phyloP scores from a whole-genome alignment of 1,140 invertebrate genomes.

The Meloidogyne chitwoodi region DNA sequence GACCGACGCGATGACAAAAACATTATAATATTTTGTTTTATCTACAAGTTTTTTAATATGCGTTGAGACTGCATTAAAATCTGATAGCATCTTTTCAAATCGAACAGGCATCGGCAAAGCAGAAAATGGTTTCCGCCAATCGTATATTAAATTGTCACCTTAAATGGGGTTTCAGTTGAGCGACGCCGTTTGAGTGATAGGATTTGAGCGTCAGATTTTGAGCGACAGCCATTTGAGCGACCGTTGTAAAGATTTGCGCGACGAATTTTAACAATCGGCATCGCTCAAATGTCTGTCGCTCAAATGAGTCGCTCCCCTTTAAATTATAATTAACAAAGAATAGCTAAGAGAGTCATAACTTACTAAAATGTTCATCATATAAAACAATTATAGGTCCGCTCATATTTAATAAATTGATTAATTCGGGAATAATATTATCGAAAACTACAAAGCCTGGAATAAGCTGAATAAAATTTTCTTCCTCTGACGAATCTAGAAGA shows the following conservation, averaged over 20 bases:
- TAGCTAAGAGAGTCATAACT: no score
- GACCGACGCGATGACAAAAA: constrained; percentile 37
- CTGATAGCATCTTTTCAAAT: constrained; percentile 21
- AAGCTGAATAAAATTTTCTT: constrained; percentile 36
- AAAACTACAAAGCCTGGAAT: constrained; percentile 40
- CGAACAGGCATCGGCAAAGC: constrained; percentile 14
- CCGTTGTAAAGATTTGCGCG: no score
- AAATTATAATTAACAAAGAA: no score
- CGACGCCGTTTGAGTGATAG: no score
- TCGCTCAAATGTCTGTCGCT: no score
- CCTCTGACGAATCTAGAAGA: neutral
- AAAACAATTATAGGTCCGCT: constrained; percentile 37
- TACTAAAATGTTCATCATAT: constrained; percentile 40
- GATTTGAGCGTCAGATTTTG: no score
- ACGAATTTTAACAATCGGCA: no score
- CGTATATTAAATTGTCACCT: constrained; percentile 18
- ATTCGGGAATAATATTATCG: constrained; percentile 41
- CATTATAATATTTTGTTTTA: neutral
- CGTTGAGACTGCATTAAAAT: neutral
- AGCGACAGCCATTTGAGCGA: no score
- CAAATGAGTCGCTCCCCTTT: no score
- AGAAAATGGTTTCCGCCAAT: constrained; percentile 34
- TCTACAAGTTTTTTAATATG: constrained; percentile 13
- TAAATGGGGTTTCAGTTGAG: no score
- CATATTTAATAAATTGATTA: constrained; percentile 42